phyloP scores from a whole-genome alignment of 2,113 vertebrate genomes.

The Gymnarchus niloticus region DNA sequence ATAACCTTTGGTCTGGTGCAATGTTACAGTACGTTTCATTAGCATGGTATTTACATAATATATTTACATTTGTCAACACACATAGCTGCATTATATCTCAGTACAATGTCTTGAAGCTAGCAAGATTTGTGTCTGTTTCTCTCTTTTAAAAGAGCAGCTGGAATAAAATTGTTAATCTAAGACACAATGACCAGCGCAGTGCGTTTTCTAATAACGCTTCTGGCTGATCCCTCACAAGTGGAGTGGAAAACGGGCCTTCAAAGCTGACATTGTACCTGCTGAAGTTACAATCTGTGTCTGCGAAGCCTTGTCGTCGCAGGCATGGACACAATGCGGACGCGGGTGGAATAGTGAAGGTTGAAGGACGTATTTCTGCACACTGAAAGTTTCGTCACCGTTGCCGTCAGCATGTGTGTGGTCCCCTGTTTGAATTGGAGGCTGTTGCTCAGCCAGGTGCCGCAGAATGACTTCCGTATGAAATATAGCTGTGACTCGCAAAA shows the following conservation, averaged over 20 bases:
- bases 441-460: neutral
- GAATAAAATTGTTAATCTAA: neutral
- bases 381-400: conserved; percentile 21
- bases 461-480: neutral
- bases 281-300: neutral
- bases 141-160: neutral
- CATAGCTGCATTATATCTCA: neutral
- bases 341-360: neutral
- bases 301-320: neutral
- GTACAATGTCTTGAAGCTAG: neutral
- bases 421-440: neutral
- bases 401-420: neutral
- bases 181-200: neutral
- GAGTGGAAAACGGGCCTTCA: conserved; percentile 3
- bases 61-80: neutral
- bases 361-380: conserved; percentile 21
- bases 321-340: neutral
- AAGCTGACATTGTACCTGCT: neutral
- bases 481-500: too few species aligned
- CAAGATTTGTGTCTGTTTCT: neutral
- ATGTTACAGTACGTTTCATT: neutral
- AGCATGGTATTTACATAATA: neutral
- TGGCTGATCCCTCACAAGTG: neutral
- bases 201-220: conserved; percentile 10
- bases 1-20: neutral